Conservation (phyloP, 2,888 invertebrate genomes). For the Arge pagana region DNA sequence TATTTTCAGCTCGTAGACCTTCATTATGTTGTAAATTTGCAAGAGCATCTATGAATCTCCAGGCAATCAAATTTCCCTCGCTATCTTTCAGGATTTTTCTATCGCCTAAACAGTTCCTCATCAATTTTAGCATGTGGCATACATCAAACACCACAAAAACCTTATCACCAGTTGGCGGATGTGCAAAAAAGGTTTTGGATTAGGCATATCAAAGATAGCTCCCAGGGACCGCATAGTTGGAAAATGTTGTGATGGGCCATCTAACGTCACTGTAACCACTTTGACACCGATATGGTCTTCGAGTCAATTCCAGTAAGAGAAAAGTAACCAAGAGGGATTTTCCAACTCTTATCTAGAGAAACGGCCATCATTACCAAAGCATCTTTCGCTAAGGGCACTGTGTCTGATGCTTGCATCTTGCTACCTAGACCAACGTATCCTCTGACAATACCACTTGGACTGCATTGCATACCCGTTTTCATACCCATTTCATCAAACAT, state of each 20-base stretch:
- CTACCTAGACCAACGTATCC: slow-evolving; percentile 33
- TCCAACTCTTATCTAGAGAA: slow-evolving; percentile 26
- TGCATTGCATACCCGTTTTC: slow-evolving; percentile 22
- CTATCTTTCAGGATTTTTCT: slow-evolving; percentile 23
- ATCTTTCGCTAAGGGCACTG: slow-evolving; percentile 23
- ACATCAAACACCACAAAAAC: slow-evolving; percentile 13
- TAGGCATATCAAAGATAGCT: slow-evolving; percentile 17
- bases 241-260: slow-evolving; percentile 28
- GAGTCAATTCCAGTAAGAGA: slow-evolving; percentile 25
- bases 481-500: slow-evolving; percentile 33
- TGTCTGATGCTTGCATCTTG: slow-evolving; percentile 15
- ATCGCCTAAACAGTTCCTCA: slow-evolving; percentile 32
- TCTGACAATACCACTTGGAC: slow-evolving; percentile 21
- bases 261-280: slow-evolving; percentile 29
- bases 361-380: slow-evolving; percentile 27
- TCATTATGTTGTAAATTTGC: slow-evolving; percentile 13
- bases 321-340: slow-evolving; percentile 29
- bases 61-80: slow-evolving; percentile 18
- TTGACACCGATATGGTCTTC: slow-evolving; percentile 20
- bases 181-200: slow-evolving; percentile 2
- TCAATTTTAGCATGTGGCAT: slow-evolving; percentile 8
- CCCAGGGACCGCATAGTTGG: slow-evolving; percentile 25
- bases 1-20: slow-evolving; percentile 27
- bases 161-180: not conserved
- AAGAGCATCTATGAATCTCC: slow-evolving; percentile 4